Conservation (phyloP, 2,113 vertebrate genomes). For the Siniperca knerii region DNA sequence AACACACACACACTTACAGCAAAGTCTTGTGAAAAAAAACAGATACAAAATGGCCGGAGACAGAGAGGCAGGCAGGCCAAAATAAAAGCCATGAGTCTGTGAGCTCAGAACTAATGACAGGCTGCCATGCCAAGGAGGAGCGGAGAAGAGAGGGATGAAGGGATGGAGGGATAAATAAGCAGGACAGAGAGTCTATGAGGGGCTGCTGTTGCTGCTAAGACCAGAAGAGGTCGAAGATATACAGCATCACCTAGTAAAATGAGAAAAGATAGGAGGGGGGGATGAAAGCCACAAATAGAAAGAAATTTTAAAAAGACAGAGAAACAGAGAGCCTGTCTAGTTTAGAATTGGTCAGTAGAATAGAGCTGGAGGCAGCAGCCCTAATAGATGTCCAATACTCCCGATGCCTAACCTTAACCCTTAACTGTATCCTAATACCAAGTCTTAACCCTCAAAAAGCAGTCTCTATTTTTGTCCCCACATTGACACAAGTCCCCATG, state of each 20-base stretch:
- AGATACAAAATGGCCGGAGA: slow-evolving; percentile 47
- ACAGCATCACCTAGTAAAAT: slow-evolving; percentile 50
- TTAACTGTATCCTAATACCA: no score
- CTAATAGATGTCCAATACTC: slow-evolving; percentile 56
- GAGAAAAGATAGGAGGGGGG: slow-evolving; percentile 18
- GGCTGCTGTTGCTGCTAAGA: slow-evolving; percentile 46
- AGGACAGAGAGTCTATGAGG: slow-evolving; percentile 46
- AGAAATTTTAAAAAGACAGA: not conserved
- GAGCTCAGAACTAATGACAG: slow-evolving; percentile 75
- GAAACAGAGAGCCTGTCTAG: slow-evolving; percentile 31
- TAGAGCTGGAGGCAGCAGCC: slow-evolving; percentile 48
- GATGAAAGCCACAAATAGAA: slow-evolving; percentile 17
- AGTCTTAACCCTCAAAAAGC: no score
- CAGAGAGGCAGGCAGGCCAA: slow-evolving; percentile 48
- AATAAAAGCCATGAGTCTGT: slow-evolving; percentile 72
- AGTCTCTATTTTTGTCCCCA: no score
- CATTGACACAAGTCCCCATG: no score
- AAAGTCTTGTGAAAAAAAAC: slow-evolving; percentile 38
- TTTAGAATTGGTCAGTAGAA: slow-evolving; percentile 43
- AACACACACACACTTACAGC: not conserved
- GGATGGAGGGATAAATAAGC: slow-evolving; percentile 54
- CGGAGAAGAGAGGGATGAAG: slow-evolving; percentile 48
- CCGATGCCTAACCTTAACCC: no score
- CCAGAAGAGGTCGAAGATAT: slow-evolving; percentile 52
- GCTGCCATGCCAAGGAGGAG: slow-evolving; percentile 66